Evolutionary conservation across 2,888 invertebrate species (phyloP).

Genomic region (Diaphora mendica): DNA sequence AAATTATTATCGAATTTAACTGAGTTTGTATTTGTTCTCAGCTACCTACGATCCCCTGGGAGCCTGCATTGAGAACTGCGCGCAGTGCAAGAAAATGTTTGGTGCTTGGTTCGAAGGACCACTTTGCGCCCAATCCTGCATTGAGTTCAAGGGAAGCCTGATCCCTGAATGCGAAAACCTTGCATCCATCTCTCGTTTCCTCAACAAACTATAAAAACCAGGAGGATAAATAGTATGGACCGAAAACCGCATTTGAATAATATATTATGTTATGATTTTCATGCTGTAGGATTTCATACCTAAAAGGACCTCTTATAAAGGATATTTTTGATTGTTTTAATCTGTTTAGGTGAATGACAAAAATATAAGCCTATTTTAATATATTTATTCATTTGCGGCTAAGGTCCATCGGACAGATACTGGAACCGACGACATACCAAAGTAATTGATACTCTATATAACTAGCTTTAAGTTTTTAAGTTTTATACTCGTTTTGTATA

Average conservation of each 20-base stretch:
- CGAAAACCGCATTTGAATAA: slow-evolving; percentile 9
- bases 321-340: background rate
- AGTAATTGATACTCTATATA: slow-evolving; percentile 64
- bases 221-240: slow-evolving; percentile 16
- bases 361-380: background rate
- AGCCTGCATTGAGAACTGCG: slow-evolving; percentile 94
- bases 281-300: background rate
- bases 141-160: slow-evolving; percentile 93
- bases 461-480: slow-evolving; percentile 53
- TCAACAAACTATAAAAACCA: slow-evolving; percentile 80
- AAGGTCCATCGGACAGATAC: slow-evolving; percentile 34
- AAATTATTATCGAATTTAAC: background rate
- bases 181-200: slow-evolving; percentile 92
- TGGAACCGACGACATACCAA: slow-evolving; percentile 63
- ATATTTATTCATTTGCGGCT: background rate
- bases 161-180: slow-evolving; percentile 95
- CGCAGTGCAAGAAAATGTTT: slow-evolving; percentile 95
- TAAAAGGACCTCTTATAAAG: background rate
- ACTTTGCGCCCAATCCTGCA: slow-evolving; percentile 93
- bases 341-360: background rate
- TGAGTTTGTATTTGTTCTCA: slow-evolving; percentile 39
- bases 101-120: slow-evolving; percentile 95
- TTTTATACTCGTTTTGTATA: slow-evolving; percentile 54
- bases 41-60: slow-evolving; percentile 87
- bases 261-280: background rate